Base-by-base conservation (phyloP, 2,888 invertebrate genomes). In the Microplitis deprimator region DNA sequence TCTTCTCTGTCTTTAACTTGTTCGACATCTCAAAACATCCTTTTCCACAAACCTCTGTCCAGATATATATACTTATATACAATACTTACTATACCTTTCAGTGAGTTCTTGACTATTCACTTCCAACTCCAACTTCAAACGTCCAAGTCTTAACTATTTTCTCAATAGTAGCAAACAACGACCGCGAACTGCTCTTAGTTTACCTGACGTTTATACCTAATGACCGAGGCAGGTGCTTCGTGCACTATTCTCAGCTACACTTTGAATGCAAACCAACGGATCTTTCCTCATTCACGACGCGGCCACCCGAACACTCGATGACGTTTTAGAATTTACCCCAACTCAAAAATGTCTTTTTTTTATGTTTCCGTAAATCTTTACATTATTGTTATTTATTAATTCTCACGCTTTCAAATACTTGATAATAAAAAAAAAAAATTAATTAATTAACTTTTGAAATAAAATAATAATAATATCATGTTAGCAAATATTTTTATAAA, bases 141-240 rank as follows among this genome's bases (percentile, higher is more conserved):
- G 29, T 29, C 29, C 29, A 29, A 29, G 29, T 29, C 29, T 29
- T 29, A 29, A 29, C 29, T 29, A 29, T 29, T 29, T 29, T 29
- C 29, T 29, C 29, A 29, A 29, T 29, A 29, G 29, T 29, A 29
- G 29, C 73, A 73, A 65, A 72, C 65, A n/a, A 70, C 76, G 78
- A 80, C 79, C 79, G 77, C 81, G 77, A 79, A 81, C 77, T 79
- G 81, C 82, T 82, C 81, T 80, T 81, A 84, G 82, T 84, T 84
- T 87, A 86, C 87, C 88, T 87, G 87, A 85, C 87, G 87, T 85
- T 88, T 87, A 86, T 83, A 87, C 85, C 87, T 88, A 89, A 89
- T 88, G 88, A 89, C 88, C 87, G 85, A 62, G 84, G 87, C 89
- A 89, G 89, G 89, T 89, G 83, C 73, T 77, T 68, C 77, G 41